Evolutionary conservation across 2,113 vertebrate genomes (phyloP), one percentile per base, ranked within the genome.

Genomic region (Acanthochromis polyacanthus): DNA sequence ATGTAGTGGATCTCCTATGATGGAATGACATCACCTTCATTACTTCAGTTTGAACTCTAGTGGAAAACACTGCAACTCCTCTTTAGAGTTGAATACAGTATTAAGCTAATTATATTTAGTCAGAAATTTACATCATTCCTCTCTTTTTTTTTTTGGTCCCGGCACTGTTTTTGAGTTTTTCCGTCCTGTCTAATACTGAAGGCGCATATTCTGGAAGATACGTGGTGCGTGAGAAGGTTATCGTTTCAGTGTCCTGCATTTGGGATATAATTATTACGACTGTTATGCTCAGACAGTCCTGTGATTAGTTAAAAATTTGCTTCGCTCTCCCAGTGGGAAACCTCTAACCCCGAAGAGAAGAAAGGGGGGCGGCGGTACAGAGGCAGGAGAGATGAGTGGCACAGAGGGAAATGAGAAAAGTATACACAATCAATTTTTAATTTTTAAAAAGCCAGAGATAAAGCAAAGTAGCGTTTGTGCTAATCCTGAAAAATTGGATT

Each of bases 401-500:
- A 63, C 43, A 51, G 38, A 69, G 56, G 63, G 40, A 87, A 85
- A 90, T 77, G 64, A 85, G 75, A 71, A 86, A 76, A 88, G 65
- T 72, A 64, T 58, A 78, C 46, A 61, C 46, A 75, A 75, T 83
- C 23, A 77, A 38, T 81, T 86, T 82, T 57, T 22, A 1, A 53
- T 71, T 88, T 78, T 55, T 40, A 45, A 83, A 83, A 73, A 73
- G 53, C 46, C 38, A 65, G 64, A 74, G 82, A 82, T 85, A 78
- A 87, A 79, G 71, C 89, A 73, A 83, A 74, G 55, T 53, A 65
- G 53, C 5, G 28, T 90, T 88, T 72, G 53, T 63, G 69, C 71
- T 83, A 82, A 89, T 90, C 60, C 43, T 59, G 38, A 67, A 85
- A 81, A 85, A 82, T 55, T 59, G 51, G 58, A 81, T 85, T 91